Percentiles rank a stretch among this genome's conserved stretches.
Evolutionary conservation across 2,113 vertebrate species (phyloP).

Genomic region (Eurypyga helias): DNA sequence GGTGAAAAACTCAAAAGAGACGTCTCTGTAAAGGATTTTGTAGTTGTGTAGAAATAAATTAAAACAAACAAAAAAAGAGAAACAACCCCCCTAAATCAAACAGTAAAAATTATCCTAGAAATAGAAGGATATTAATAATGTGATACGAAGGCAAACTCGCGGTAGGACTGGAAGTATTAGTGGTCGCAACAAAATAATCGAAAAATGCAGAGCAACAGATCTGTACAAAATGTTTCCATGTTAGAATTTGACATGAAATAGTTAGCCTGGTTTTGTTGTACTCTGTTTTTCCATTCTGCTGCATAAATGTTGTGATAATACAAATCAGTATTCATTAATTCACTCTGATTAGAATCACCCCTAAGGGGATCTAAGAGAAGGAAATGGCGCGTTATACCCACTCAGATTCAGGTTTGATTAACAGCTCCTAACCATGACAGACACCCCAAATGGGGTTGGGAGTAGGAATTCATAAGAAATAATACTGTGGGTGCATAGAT

Average conservation of each 20-base stretch:
- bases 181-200: background rate
- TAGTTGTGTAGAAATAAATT: background rate
- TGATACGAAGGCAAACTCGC: background rate
- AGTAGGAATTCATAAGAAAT: background rate
- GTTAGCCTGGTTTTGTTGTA: background rate
- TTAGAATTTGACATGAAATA: background rate
- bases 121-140: background rate
- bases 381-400: background rate
- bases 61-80: no score
- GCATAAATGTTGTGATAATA: background rate
- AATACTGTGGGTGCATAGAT: background rate
- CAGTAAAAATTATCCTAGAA: background rate
- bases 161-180: background rate
- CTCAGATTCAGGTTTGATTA: background rate
- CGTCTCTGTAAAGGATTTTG: background rate
- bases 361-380: background rate
- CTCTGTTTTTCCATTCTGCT: background rate
- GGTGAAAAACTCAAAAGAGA: background rate
- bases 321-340: background rate
- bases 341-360: background rate
- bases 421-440: background rate
- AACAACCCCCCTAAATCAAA: rapidly evolving
- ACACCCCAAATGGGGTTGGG: rapidly evolving
- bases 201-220: background rate
- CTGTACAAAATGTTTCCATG: background rate